Evolutionary conservation across 1,140 invertebrate genomes (phyloP).

Genomic region (Aleiodes sp.): DNA sequence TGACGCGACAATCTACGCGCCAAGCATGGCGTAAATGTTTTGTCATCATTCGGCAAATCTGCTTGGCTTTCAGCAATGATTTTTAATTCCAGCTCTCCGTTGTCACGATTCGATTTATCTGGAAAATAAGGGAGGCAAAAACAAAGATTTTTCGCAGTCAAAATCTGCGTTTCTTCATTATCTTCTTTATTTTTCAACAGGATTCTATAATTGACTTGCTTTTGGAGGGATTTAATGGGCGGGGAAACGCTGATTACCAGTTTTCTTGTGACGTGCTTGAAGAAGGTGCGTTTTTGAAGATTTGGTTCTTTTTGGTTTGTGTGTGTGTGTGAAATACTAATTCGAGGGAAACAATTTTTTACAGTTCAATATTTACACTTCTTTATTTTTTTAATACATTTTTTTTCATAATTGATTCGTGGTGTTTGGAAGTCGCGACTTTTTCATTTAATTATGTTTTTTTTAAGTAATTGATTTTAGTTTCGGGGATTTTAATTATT

Average conservation of each 20-base stretch:
- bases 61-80: constrained; percentile 31
- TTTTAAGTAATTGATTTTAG: neutral
- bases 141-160: constrained; percentile 38
- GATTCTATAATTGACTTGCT: constrained; percentile 1
- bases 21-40: constrained; percentile 58
- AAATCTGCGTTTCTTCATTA: constrained; percentile 8
- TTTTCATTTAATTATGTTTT: neutral
- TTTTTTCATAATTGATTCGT: constrained; percentile 29
- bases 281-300: neutral
- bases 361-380: constrained; percentile 51
- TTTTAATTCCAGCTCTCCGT: constrained; percentile 27
- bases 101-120: constrained; percentile 47
- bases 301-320: neutral
- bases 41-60: constrained; percentile 43
- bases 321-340: neutral
- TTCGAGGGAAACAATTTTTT: constrained; percentile 22
- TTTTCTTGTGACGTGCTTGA: too few species aligned
- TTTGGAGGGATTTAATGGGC: too few species aligned
- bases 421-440: too few species aligned
- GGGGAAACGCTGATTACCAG: too few species aligned
- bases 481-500: neutral
- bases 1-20: constrained; percentile 59
- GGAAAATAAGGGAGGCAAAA: constrained; percentile 48
- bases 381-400: constrained; percentile 57
- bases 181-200: too few species aligned